phyloP scores from a whole-genome alignment of 2,113 vertebrate species.

The Pardalotus punctatus region DNA sequence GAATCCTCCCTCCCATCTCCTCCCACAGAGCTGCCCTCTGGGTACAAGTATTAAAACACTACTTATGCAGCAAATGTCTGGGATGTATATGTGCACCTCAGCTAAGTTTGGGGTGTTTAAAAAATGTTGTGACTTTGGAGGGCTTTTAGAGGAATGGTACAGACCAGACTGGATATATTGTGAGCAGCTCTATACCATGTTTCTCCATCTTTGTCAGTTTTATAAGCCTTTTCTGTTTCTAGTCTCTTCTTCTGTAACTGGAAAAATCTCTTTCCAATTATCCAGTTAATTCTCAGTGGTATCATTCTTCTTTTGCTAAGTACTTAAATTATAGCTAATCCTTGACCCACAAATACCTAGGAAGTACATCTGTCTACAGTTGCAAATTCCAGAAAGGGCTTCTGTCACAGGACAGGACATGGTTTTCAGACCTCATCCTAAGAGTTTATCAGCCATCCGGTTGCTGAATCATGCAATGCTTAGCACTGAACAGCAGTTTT shows the following conservation, averaged over 20 bases:
- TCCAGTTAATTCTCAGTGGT: not conserved
- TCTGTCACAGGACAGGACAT: not conserved
- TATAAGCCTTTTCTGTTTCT: not conserved
- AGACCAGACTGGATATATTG: not conserved
- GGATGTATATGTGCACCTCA: not conserved
- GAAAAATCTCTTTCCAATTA: not conserved
- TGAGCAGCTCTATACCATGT: not conserved
- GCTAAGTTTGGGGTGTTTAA: not conserved
- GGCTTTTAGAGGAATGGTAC: not conserved
- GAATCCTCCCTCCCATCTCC: not conserved
- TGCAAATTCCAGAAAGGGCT: not conserved
- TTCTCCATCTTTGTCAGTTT: not conserved
- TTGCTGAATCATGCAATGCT: not conserved
- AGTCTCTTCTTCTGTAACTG: not conserved
- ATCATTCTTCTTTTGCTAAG: not conserved
- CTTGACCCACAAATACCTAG: not conserved
- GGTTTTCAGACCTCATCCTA: slow-evolving; percentile 16
- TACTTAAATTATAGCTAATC: not conserved
- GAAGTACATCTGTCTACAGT: not conserved
- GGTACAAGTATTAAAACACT: not conserved
- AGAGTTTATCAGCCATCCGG: not conserved
- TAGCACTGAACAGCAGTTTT: not conserved
- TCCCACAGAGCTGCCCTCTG: not conserved
- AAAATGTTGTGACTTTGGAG: not conserved
- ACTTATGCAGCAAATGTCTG: not conserved